phyloP scores from a whole-genome alignment of 2,888 invertebrate genomes.

The Cheilosia pagana region DNA sequence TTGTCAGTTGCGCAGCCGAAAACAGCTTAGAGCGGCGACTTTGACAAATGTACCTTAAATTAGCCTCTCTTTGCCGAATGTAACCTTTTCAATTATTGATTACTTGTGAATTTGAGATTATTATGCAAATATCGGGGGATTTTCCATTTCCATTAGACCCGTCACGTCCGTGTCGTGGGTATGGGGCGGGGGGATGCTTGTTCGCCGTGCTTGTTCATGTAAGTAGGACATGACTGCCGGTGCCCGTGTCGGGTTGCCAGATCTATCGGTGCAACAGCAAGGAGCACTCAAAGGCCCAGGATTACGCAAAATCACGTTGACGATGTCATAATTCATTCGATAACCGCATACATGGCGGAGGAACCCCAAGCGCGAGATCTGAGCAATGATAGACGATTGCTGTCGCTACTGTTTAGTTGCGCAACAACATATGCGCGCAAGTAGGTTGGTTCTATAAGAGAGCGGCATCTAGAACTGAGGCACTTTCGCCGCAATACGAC shows the following conservation, averaged over 20 bases:
- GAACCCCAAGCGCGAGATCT: constrained; percentile 14
- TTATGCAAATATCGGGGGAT: constrained; percentile 71
- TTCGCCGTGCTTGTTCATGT: constrained; percentile 32
- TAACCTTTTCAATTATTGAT: constrained; percentile 74
- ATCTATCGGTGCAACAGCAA: constrained; percentile 28
- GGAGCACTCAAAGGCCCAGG: constrained; percentile 40
- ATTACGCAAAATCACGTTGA: constrained; percentile 62
- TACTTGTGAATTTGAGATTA: constrained; percentile 73
- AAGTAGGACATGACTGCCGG: constrained; percentile 60
- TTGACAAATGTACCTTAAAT: constrained; percentile 74
- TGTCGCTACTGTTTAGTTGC: constrained; percentile 8
- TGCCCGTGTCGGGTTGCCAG: constrained; percentile 16
- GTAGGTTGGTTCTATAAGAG: background rate
- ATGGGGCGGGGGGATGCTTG: constrained; percentile 38
- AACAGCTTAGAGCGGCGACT: constrained; percentile 63
- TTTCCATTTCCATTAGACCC: constrained; percentile 68
- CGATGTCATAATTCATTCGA: constrained; percentile 68
- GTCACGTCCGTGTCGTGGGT: constrained; percentile 11
- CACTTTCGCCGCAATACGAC: constrained; percentile 63
- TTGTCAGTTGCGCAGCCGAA: constrained; percentile 39
- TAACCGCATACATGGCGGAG: constrained; percentile 4
- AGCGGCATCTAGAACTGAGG: constrained; percentile 11
- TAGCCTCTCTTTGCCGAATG: constrained; percentile 68
- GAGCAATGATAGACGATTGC: constrained; percentile 33
- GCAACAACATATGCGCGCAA: no score